Percentiles rank a stretch among this genome's conserved stretches.
These are phyloP conservation scores for Drosophila baimaii DNA, from an alignment of 1,140 invertebrate species.

Conservation along the genomic window DNA sequence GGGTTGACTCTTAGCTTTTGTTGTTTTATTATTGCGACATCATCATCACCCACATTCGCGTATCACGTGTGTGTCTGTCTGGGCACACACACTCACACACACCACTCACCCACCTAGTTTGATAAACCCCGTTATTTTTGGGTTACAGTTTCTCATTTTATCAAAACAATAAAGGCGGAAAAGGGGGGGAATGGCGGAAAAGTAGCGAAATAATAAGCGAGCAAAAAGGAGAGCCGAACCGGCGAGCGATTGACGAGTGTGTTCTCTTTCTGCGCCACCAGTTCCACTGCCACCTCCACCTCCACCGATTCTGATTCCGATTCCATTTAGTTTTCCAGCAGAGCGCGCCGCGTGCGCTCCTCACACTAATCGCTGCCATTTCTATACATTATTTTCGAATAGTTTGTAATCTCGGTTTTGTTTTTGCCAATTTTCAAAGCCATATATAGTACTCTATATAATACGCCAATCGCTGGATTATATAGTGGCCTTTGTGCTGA, in stretches of 20 bases:
- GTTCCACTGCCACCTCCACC: constrained; percentile 12
- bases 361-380: constrained; percentile 41
- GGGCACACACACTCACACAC: constrained; percentile 12
- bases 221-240: constrained; percentile 28
- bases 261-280: constrained; percentile 51
- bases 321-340: constrained; percentile 68
- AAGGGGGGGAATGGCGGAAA: background rate
- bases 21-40: constrained; percentile 28
- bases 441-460: constrained; percentile 13
- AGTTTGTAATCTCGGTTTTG: constrained; percentile 40
- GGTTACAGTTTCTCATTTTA: constrained; percentile 67
- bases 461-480: background rate
- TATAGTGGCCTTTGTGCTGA: background rate
- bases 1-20: constrained; percentile 3
- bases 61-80: constrained; percentile 50
- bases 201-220: constrained; percentile 16
- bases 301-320: constrained; percentile 1
- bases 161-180: constrained; percentile 45
- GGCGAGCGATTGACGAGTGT: constrained; percentile 16
- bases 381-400: constrained; percentile 30
- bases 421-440: constrained; percentile 30
- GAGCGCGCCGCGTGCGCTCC: constrained; percentile 68
- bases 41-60: constrained; percentile 37
- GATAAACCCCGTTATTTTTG: constrained; percentile 66
- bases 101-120: background rate